Evolutionary conservation across 2,797 vertebrate species (phyloP).

Genomic region (Onychomys leucogaster): DNA sequence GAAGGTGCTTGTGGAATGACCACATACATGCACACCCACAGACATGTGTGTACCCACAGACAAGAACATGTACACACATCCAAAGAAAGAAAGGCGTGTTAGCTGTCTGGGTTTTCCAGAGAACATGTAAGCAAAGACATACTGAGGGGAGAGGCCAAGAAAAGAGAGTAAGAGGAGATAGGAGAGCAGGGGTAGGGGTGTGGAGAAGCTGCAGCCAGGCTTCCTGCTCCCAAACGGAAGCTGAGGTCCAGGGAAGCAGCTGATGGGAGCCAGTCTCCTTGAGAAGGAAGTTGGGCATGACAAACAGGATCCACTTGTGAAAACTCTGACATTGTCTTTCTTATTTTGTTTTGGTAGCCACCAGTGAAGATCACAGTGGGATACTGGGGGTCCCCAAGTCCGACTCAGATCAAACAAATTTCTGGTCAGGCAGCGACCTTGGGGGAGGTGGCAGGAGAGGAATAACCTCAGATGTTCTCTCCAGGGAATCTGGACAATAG

Average conservation of each 20-base stretch:
- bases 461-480: conserved; percentile 47
- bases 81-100: background rate
- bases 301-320: background rate
- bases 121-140: background rate
- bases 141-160: background rate
- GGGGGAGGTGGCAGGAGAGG: background rate
- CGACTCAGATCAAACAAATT: conserved; percentile 65
- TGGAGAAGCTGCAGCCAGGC: background rate
- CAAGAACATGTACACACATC: background rate
- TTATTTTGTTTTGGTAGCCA: conserved; percentile 56
- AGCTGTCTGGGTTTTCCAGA: background rate
- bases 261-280: fast-evolving
- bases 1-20: too few species aligned
- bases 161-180: background rate
- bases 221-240: background rate
- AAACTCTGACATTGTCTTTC: background rate
- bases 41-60: background rate
- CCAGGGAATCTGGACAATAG: conserved; percentile 54
- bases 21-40: background rate
- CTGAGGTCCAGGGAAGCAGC: fast-evolving
- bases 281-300: background rate
- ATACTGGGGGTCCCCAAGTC: background rate
- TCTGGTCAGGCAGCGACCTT: background rate
- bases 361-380: conserved; percentile 10
- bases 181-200: background rate